Base-by-base conservation (phyloP, 1,140 invertebrate genomes). In the Pachypsylla venusta region DNA sequence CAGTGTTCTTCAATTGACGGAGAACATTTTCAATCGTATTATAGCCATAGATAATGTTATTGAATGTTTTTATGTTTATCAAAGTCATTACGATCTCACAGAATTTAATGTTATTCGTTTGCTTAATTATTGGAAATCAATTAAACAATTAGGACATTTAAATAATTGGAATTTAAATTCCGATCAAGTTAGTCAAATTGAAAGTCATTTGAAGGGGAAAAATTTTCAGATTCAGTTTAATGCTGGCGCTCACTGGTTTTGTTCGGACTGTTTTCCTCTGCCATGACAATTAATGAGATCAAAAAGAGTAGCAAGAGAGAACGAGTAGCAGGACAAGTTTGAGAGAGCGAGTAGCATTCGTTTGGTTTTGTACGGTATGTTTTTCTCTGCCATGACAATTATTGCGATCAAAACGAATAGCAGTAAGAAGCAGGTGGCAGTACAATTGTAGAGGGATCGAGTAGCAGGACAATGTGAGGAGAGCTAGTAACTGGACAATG, bases 191-290 rank as follows among this genome's bases (percentile, higher is more conserved):
- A 63, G 63, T 54, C 68, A 66, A 2, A 57, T 76, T 5, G 66
- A 66, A 53, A 67, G 65, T 14, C 70, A 69, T 0, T 57, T 74
- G 0, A 62, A 64, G 1, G 67, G 66, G 5, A 68, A 69, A 3
- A 75, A 75, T 64, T 62, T 74, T n/a, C 68, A 75, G 25, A 64
- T 75, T 19, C 70, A 76, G 54, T 26, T 75, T 4, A 71, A 70
- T 57, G 66, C 70, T 7, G 73, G 71, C 13, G 71, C 72, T 2
- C 74, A 76, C 59, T 76, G 74, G 74, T 74, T 72, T 59, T 75
- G 71, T 68, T 73, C 68, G 40, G 67, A 71, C 58, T 76, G 74
- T 57, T 64, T 67, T 60, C 62, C 64, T 35, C 27, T 61, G 16
- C 22, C 25, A 57, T 64, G 54, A 63, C 40, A 19, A 22, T 12